Conservation (phyloP, 2,888 invertebrate species). For the Lasioglossum marginatum region DNA sequence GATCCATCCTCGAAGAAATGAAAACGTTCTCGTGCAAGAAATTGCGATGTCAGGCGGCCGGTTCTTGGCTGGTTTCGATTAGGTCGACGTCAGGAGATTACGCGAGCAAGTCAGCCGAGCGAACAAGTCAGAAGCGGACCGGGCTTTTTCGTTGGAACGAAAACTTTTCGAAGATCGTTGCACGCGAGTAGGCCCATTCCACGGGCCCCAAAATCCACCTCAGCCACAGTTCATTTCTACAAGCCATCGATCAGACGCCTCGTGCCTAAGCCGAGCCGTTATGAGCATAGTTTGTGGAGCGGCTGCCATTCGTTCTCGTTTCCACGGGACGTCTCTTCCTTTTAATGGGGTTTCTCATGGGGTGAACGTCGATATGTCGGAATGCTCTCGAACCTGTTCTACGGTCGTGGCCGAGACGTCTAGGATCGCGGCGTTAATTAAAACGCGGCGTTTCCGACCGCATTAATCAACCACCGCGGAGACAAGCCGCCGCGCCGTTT, state of each 20-base stretch:
- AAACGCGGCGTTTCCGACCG: constrained; percentile 24
- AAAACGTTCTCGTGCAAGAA: constrained; percentile 13
- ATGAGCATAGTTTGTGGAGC: constrained; percentile 36
- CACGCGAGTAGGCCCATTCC: not conserved
- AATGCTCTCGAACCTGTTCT: not conserved
- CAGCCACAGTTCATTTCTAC: constrained; percentile 47
- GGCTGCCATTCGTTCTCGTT: constrained; percentile 36
- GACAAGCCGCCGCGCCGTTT: not conserved
- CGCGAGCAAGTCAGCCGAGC: not conserved
- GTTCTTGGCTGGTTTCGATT: constrained; percentile 3
- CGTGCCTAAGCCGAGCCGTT: constrained; percentile 19
- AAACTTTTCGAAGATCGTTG: not conserved
- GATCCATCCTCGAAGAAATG: not conserved
- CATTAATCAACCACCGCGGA: constrained; percentile 38
- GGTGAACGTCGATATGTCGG: constrained; percentile 13
- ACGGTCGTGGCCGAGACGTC: not conserved
- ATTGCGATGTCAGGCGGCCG: constrained; percentile 9
- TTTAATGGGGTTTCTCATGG: constrained; percentile 20
- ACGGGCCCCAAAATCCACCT: not conserved
- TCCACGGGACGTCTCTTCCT: constrained; percentile 9
- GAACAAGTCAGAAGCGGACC: not conserved
- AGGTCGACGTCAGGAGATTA: constrained; percentile 9
- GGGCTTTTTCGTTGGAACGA: not conserved
- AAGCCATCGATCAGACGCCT: constrained; percentile 48
- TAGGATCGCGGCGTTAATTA: constrained; percentile 37